These are phyloP conservation scores for Cynoglossus semilaevis DNA, from an alignment of 2,113 vertebrate species.

Conservation along the genomic window DNA sequence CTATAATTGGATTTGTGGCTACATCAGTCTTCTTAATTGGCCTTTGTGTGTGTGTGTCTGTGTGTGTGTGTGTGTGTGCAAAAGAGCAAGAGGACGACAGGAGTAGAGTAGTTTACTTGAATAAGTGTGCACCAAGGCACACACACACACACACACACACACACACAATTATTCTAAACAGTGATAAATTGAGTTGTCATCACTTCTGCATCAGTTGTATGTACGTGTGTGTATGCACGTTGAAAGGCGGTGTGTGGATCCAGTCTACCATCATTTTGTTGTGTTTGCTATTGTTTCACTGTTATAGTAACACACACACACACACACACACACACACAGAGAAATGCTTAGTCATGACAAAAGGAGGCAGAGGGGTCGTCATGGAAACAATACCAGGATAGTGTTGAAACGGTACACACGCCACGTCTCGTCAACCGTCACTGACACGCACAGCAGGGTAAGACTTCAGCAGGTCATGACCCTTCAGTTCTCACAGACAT, in stretches of 20 bases:
- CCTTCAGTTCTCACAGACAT: no score
- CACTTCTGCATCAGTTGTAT: conserved; percentile 12
- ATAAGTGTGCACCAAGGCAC: conserved; percentile 11
- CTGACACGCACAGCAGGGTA: no score
- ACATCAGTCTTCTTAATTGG: conserved; percentile 67
- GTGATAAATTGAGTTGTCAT: conserved; percentile 51
- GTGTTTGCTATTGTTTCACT: neutral
- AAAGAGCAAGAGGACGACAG: conserved; percentile 16
- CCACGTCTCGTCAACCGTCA: neutral
- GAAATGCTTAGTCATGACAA: conserved; percentile 51
- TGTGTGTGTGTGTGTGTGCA: conserved; percentile 21
- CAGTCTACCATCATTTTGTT: neutral
- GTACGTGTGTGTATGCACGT: conserved; percentile 12
- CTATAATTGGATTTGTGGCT: conserved; percentile 61
- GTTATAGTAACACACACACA: neutral
- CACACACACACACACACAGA: conserved; percentile 4
- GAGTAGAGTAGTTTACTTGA: conserved; percentile 11
- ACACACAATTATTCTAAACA: conserved; percentile 1
- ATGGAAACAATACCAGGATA: conserved; percentile 38
- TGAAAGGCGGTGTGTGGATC: conserved; percentile 14
- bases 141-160: conserved; percentile 1
- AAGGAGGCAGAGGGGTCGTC: conserved; percentile 34
- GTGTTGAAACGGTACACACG: neutral
- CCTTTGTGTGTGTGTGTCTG: conserved; percentile 20
- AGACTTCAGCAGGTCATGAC: neutral